Base-by-base conservation (phyloP, 2,888 invertebrate species). In the Apamea anceps region DNA sequence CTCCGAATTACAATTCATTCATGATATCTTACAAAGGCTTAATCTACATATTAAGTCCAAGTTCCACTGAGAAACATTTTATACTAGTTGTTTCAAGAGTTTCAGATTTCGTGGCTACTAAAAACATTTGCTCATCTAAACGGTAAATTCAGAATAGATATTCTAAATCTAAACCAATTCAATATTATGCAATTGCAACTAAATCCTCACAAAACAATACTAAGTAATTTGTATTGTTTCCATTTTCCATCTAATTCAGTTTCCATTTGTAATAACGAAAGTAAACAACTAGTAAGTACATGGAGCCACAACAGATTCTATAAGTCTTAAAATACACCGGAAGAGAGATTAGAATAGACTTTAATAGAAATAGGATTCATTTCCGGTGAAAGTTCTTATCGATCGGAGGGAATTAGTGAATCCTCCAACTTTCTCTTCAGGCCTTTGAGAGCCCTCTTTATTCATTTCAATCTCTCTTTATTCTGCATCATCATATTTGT, bases 361-460 rank as follows among this genome's bases (percentile, higher is more conserved):
- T 77, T 85, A 84, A 80, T 87, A 73, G 87, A 75, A 75, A 70
- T 60, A 66, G 67, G 48, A 82, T 82, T 79, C 70, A 73, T 83
- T 91, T 92, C 92, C 92, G 92, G 93, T 89, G 93, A 93, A 93
- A 94, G 92, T 92, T n/a, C 79, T 87, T 90, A 91, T 89, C 88
- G 84, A 82, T 86, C 77, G 77, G 66, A 80, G 80, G 78, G 72
- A 77, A 89, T 89, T 80, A 77, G 83, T 85, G 85, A 87, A 79
- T 87, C 90, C 90, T 91, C 77, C 45, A 81, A 91, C 91, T 92
- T 92, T 93, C 92, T 91, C 89, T 77, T 77, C 74, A 84, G 71
- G 88, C 91, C 91, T 91, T 90, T 81, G 79, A 80, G 84, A 78
- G 80, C 86, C 88, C 87, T 82, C 79, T 65, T 66, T n/a, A 76